Evolutionary conservation across 2,888 invertebrate genomes (phyloP), one percentile per base, ranked within the genome.

Genomic region (Antitype chi): DNA sequence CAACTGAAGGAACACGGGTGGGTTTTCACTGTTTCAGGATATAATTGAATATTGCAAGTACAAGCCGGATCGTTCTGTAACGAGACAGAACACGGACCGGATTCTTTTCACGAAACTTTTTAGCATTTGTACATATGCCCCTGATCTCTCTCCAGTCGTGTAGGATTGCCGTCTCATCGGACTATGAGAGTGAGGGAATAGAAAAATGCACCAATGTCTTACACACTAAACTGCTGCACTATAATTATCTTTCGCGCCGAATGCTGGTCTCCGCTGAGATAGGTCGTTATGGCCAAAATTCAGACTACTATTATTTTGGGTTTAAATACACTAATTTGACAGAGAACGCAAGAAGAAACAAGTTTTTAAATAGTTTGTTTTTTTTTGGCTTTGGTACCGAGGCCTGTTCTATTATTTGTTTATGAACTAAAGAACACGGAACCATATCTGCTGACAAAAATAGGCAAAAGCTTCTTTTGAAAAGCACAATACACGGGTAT

Each of bases 31-130:
- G 47, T 60, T 76, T 68, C n/a, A 49, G 47, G 52, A 82, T 47
- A 62, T 53, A 70, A 70, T 68, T 68, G 62, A 68, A 80, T 77
- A 77, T 70, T 71, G 70, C 63, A 68, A 64, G 28, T 17, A 17
- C 17, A 63, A 52, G 17, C 59, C 13, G 52, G 49, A 49, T 68
- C 11, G 28, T 47, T 63, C 66, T 47, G 68, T 47, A 68, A 9
- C 52, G 25, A 70, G 49, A 67, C 23, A 64, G 57, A 71, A 53
- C 55, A 15, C 52, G 4, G 4, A 59, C 47, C 15, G 70, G 47
- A 71, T 62, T n/a, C 28, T 38, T 13, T 82, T 23, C 28, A 15
- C n/a, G n/a, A n/a, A n/a, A n/a, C 55, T 82, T 8, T 66, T n/a
- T 78, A 6, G 47, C 74, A 32, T 75, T 43, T 28, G 15, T 55